phyloP scores from a whole-genome alignment of 2,888 invertebrate species.

The Eupithecia dodoneata region DNA sequence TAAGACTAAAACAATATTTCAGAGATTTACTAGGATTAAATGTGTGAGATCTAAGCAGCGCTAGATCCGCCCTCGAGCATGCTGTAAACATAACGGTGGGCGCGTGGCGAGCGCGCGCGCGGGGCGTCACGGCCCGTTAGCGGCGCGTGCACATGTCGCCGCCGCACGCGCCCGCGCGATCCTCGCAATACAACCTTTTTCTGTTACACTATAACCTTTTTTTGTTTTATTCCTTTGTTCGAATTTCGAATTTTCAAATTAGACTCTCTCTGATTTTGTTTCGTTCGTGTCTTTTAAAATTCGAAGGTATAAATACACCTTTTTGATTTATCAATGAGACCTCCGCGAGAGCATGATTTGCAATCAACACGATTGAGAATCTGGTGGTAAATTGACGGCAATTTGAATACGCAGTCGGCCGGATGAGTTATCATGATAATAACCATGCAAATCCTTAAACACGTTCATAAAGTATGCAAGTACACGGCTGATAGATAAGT shows the following conservation, averaged over 20 bases:
- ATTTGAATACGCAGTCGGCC: constrained; percentile 37
- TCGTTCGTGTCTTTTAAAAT: constrained; percentile 17
- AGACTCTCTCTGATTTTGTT: constrained; percentile 31
- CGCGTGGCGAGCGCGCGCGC: constrained; percentile 57
- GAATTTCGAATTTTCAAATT: constrained; percentile 60
- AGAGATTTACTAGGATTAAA: not conserved
- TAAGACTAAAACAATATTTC: not conserved
- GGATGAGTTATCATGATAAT: constrained; percentile 53
- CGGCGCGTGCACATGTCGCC: constrained; percentile 82
- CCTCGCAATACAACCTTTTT: constrained; percentile 75
- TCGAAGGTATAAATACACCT: constrained; percentile 7
- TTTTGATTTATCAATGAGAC: constrained; percentile 15
- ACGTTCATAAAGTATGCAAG: constrained; percentile 58
- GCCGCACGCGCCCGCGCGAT: constrained; percentile 73
- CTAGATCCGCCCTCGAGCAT: constrained; percentile 37
- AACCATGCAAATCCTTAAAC: constrained; percentile 57
- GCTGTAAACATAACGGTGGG: constrained; percentile 71
- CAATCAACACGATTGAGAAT: constrained; percentile 44
- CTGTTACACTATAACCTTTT: constrained; percentile 67
- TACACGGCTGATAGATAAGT: constrained; percentile 70
- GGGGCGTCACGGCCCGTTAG: constrained; percentile 76
- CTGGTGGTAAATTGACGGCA: constrained; percentile 30
- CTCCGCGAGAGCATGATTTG: constrained; percentile 56
- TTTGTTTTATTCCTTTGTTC: constrained; percentile 79
- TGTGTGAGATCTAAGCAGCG: constrained; percentile 7